Evolutionary conservation across 1,140 invertebrate species (phyloP), one percentile per base, ranked within the genome.

Genomic region (Artemia franciscana): DNA sequence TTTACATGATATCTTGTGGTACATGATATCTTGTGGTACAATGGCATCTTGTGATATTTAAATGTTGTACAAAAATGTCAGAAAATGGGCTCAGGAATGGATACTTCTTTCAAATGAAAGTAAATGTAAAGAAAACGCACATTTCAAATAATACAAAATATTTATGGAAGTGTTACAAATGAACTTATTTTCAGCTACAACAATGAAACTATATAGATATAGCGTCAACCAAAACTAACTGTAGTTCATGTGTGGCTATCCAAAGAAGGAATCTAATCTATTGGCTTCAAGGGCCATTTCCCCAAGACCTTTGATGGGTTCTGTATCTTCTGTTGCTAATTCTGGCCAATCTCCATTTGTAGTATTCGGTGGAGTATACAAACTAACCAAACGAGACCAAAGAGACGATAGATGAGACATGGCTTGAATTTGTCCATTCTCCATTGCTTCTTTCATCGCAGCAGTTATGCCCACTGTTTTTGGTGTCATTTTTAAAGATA

Each of bases 181-280:
- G n/a, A n/a, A n/a, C n/a, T n/a, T n/a, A n/a, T n/a, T n/a, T n/a
- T n/a, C n/a, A n/a, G n/a, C n/a, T n/a, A n/a, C n/a, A n/a, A n/a
- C n/a, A n/a, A n/a, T n/a, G n/a, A n/a, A n/a, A n/a, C n/a, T n/a
- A n/a, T n/a, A n/a, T n/a, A n/a, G n/a, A n/a, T n/a, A n/a, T n/a
- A n/a, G n/a, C n/a, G n/a, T n/a, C n/a, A n/a, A n/a, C n/a, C n/a
- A n/a, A n/a, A 61, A 23, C 75, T 76, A 90, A 86, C 91, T 92
- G 75, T 93, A 93, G 74, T 91, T 89, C 87, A 91, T 91, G 70
- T 94, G 91, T 51, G 91, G 91, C 91, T 91, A 95, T 71, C 86
- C 82, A 64, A 81, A 82, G 73, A 93, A 95, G 0, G 91, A 93
- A 69, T 90, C 84, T 65, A 86, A 77, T 51, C 91, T 78, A 57